Percentiles rank a stretch among this genome's conserved stretches.
phyloP scores from a whole-genome alignment of 2,797 vertebrate species.

The Silurus aristotelis region DNA sequence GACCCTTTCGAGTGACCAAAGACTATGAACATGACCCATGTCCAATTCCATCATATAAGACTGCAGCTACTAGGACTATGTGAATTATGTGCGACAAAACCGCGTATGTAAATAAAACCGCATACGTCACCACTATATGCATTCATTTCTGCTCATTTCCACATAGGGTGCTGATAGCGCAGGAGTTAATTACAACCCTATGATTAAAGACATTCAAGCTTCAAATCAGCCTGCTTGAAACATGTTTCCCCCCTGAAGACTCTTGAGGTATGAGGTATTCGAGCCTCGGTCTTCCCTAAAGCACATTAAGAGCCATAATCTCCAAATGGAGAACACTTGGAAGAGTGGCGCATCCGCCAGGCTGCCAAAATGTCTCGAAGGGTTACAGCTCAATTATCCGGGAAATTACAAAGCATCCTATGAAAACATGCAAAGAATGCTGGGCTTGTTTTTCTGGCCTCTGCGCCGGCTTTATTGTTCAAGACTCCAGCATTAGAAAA shows the following conservation, averaged over 20 bases:
- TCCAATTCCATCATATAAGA: no score
- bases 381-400: neutral
- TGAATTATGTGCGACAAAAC: no score
- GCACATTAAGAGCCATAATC: neutral
- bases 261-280: neutral
- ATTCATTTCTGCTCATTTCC: neutral
- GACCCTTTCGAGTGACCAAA: no score
- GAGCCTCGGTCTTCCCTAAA: neutral
- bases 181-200: neutral
- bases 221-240: neutral
- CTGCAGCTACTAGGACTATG: no score
- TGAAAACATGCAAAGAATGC: constrained; percentile 21
- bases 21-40: no score
- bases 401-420: constrained; percentile 14
- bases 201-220: neutral
- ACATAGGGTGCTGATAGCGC: neutral
- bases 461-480: constrained; percentile 4
- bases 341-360: neutral
- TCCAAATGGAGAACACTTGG: neutral
- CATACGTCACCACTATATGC: neutral
- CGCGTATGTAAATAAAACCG: no score
- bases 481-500: neutral
- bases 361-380: constrained; percentile 9
- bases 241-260: neutral
- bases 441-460: neutral